These are phyloP conservation scores for Vanessa cardui DNA, from an alignment of 2,888 invertebrate genomes.

Conservation along the genomic window DNA sequence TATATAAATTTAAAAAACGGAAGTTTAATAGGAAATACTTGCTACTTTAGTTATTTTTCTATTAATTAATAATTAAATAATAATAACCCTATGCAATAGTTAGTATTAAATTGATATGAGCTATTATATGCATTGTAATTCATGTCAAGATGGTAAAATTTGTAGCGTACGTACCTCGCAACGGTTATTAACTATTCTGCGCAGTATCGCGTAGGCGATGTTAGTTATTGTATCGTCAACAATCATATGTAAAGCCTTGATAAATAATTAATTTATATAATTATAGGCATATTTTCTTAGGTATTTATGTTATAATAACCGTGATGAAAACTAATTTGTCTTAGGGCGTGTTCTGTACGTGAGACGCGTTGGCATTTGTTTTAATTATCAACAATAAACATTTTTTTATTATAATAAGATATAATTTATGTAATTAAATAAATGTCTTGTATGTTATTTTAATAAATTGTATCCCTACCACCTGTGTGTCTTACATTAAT, in stretches of 20 bases:
- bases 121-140: slow-evolving; percentile 9
- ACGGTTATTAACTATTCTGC: slow-evolving; percentile 30
- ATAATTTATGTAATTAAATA: background rate
- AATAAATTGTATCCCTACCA: background rate
- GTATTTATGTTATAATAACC: slow-evolving; percentile 31
- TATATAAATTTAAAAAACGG: too few species aligned
- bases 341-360: slow-evolving; percentile 22
- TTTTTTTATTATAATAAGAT: background rate
- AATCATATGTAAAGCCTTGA: slow-evolving; percentile 33
- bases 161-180: slow-evolving; percentile 27
- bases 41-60: background rate
- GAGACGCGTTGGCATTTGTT: slow-evolving; percentile 8
- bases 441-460: background rate
- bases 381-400: background rate
- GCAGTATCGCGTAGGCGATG: slow-evolving; percentile 42
- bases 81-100: background rate
- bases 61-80: background rate
- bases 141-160: slow-evolving; percentile 23
- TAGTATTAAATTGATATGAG: background rate
- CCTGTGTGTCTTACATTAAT: too few species aligned
- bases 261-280: slow-evolving; percentile 38
- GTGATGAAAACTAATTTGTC: slow-evolving; percentile 29
- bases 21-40: too few species aligned
- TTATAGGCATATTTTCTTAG: slow-evolving; percentile 34
- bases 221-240: slow-evolving; percentile 40